Evolutionary conservation across 2,797 vertebrate genomes (phyloP).

Genomic region (Muscicapa striata): DNA sequence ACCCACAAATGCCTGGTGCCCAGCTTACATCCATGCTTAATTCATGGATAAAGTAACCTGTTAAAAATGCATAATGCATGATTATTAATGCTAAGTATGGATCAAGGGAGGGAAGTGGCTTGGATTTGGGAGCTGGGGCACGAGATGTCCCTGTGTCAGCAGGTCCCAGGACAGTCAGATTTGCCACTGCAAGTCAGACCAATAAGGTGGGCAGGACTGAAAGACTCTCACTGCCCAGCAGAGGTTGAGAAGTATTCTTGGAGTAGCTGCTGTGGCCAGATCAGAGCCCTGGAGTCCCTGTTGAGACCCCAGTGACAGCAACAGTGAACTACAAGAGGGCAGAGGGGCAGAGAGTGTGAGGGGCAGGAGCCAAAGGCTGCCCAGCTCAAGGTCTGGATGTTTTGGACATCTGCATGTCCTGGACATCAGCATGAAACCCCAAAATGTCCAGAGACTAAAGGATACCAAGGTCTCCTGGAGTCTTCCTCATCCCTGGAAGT

Average conservation of each 20-base stretch:
- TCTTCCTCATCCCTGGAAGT: background rate
- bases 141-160: accelerated
- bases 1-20: background rate
- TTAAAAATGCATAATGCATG: slow-evolving; percentile 43
- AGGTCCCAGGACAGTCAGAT: background rate
- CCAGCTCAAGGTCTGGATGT: background rate
- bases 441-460: background rate
- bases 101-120: background rate
- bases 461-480: background rate
- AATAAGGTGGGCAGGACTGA: background rate
- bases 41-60: slow-evolving; percentile 21
- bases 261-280: background rate
- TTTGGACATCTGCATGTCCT: too few species aligned
- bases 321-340: background rate
- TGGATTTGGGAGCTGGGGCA: background rate
- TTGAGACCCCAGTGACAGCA: background rate
- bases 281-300: too few species aligned
- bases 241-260: background rate
- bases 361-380: background rate
- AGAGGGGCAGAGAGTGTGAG: background rate
- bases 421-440: background rate
- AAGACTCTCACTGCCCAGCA: accelerated
- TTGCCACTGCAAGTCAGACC: background rate
- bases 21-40: slow-evolving; percentile 10
- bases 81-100: background rate